phyloP scores from a whole-genome alignment of 2,888 invertebrate genomes.

The Apoderus coryli region DNA sequence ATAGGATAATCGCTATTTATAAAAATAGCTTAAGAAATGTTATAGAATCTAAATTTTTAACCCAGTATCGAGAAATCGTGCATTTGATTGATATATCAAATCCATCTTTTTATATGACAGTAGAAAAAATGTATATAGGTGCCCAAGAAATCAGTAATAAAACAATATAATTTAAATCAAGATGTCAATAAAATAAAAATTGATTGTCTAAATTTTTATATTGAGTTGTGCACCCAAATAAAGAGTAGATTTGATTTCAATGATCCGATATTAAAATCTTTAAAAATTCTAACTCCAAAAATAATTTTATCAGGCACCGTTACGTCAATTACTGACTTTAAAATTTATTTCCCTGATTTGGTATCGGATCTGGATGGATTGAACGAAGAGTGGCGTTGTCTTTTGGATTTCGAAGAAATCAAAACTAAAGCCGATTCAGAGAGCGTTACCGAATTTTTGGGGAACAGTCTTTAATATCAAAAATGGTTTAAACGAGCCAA shows the following conservation, averaged over 20 bases:
- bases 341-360: conserved; percentile 8
- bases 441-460: conserved; percentile 8
- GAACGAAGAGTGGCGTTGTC: too few species aligned
- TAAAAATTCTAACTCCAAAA: conserved; percentile 5
- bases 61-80: too few species aligned
- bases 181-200: not conserved
- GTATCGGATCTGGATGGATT: not conserved
- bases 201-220: conserved; percentile 2
- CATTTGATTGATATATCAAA: too few species aligned
- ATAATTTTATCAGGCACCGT: conserved; percentile 3
- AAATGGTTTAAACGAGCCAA: conserved; percentile 8
- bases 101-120: too few species aligned
- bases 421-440: too few species aligned
- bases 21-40: conserved; percentile 5
- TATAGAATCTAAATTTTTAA: too few species aligned
- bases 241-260: conserved; percentile 3
- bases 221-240: not conserved
- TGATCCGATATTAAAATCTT: conserved; percentile 3
- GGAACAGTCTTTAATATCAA: conserved; percentile 4
- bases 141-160: too few species aligned
- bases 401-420: too few species aligned
- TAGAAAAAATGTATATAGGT: too few species aligned
- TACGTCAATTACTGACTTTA: conserved; percentile 10
- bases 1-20: conserved; percentile 5
- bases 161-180: too few species aligned